A percentile compares a stretch with the other conserved stretches of the same genome.
Evolutionary conservation across 2,888 invertebrate genomes (phyloP).

Genomic region (Oxycera nigricornis): DNA sequence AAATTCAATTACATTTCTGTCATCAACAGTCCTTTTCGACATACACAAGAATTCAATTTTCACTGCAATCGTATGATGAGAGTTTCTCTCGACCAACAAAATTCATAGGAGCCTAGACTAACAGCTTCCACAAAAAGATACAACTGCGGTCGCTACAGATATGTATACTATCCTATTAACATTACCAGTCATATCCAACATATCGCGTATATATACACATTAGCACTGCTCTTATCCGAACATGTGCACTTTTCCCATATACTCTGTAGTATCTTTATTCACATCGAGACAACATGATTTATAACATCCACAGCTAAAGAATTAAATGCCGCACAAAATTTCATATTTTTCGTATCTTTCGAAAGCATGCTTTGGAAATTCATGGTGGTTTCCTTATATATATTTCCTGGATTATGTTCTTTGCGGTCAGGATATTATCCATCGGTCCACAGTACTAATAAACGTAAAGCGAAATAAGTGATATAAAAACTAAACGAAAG

Average conservation of each 20-base stretch:
- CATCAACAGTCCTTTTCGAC: no score
- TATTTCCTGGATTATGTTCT: slow-evolving; percentile 22
- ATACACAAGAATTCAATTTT: no score
- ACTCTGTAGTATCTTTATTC: background rate
- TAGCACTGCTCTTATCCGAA: background rate
- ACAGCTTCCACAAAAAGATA: no score
- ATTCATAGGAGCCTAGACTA: no score
- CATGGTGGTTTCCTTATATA: slow-evolving; percentile 31
- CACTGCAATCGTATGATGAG: no score
- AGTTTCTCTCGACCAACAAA: no score
- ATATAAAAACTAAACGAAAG: no score
- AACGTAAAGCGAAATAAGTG: no score
- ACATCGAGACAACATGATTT: slow-evolving; percentile 28
- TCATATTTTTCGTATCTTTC: slow-evolving; percentile 41
- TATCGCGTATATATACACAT: background rate
- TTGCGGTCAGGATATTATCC: background rate
- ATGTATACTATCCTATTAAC: background rate
- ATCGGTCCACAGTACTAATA: no score
- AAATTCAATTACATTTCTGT: no score
- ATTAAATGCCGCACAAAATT: slow-evolving; percentile 41
- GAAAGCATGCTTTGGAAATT: slow-evolving; percentile 35
- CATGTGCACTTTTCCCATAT: background rate
- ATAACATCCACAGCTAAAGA: slow-evolving; percentile 35
- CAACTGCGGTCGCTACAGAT: no score
- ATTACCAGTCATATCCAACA: background rate